Base-by-base conservation (phyloP, 2,797 vertebrate species). In the Sardinella longiceps region DNA sequence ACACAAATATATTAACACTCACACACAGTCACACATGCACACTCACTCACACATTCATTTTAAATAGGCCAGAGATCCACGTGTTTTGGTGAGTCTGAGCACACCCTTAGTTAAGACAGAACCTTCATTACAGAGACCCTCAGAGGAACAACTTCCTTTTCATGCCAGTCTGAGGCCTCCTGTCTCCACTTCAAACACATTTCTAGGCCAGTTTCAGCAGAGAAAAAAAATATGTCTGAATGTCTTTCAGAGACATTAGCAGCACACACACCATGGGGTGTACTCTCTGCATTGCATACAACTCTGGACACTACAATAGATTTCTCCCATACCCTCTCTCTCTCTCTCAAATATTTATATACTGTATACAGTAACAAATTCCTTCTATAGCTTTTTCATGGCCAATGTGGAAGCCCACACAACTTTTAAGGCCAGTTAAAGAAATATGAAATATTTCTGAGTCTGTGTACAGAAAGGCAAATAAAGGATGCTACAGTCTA, bases 1-100 rank as follows among this genome's bases (percentile, higher is more conserved):
- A n/a, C 23, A 20, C 12, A 84, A 84, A 28, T 60, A 87, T 80
- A 74, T 77, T 12, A 18, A 80, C 81, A 89, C 70, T 86, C 70
- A 84, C 60, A 84, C 50, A 84, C 37, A 33, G 60, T 82, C 20
- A 81, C 82, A 81, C 82, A 85, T 43, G 23, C 46, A 48, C 46
- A 48, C 46, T 46, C 1, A 30, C 74, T 18, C 53, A 56, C 58
- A 37, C 30, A 66, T 25, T 12, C 60, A 28, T 77, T 20, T 77
- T 23, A 77, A 77, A 20, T 77, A 20, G 70, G 70, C 15, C 70
- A 74, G 66, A 74, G 30, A 14, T 3, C 9, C 28, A 63, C 25
- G 11, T 70, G 28, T 77, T 77, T 23, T 77, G 70, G 37, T 10
- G 33, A 20, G 33, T 77, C 37, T 23, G 18, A 43, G 37, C 70